Conservation (phyloP, 2,888 invertebrate species). For the Spilarctia lutea region DNA sequence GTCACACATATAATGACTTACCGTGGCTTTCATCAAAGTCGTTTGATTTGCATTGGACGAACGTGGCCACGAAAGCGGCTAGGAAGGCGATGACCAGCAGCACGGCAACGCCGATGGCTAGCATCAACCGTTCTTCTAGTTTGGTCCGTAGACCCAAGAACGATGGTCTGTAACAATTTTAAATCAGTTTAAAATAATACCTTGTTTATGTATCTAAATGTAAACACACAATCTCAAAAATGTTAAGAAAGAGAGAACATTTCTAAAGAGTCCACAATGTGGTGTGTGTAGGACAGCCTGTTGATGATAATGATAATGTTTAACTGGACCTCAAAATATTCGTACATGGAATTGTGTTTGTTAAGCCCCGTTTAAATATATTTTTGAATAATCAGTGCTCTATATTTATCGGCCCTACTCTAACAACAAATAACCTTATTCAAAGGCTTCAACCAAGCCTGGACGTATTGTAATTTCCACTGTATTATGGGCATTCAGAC, state of each 20-base stretch:
- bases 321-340: no score
- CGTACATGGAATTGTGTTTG: no score
- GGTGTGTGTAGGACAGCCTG: no score
- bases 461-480: no score
- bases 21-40: constrained; percentile 62
- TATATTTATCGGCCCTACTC: not conserved
- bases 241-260: no score
- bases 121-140: constrained; percentile 74
- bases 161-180: constrained; percentile 65
- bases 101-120: constrained; percentile 64
- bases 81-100: constrained; percentile 75
- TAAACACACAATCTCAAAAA: not conserved
- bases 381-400: not conserved
- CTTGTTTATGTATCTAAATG: not conserved
- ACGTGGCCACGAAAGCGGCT: constrained; percentile 72
- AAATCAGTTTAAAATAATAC: not conserved
- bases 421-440: not conserved
- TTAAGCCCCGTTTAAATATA: not conserved
- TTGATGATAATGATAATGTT: no score
- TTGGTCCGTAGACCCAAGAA: constrained; percentile 77
- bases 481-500: no score
- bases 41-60: constrained; percentile 54
- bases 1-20: constrained; percentile 45
- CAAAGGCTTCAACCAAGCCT: not conserved
- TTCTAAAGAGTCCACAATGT: no score